These are phyloP conservation scores for Pseudomugil tenellus DNA, from an alignment of 2,797 vertebrate species.

Conservation along the genomic window DNA sequence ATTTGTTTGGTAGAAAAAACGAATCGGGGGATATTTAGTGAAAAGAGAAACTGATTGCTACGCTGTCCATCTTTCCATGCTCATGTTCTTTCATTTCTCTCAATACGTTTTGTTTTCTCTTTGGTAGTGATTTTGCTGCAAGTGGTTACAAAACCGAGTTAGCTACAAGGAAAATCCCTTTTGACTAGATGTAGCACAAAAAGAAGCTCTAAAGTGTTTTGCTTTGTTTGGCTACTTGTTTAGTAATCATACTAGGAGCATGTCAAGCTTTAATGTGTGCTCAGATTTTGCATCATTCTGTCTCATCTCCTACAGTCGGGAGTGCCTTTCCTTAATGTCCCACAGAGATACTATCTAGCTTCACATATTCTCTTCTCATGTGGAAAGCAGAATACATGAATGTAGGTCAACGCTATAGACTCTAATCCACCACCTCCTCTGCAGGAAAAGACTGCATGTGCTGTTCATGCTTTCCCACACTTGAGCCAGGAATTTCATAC, in stretches of 20 bases:
- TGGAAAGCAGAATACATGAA: conserved; percentile 75
- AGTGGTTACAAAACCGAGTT: background rate
- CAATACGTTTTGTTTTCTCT: background rate
- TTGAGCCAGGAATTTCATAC: conserved; percentile 62
- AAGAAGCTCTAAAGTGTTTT: background rate
- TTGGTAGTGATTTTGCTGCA: background rate
- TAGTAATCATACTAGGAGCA: background rate
- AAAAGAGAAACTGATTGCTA: background rate
- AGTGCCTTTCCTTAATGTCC: conserved; percentile 46
- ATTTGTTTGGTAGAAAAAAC: conserved; percentile 1
- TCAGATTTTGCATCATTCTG: conserved; percentile 6
- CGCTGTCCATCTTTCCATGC: background rate
- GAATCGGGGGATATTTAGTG: background rate
- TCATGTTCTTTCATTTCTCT: background rate
- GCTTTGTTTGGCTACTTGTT: background rate
- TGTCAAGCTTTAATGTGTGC: conserved; percentile 7
- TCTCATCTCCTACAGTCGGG: conserved; percentile 4
- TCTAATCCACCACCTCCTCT: conserved; percentile 47
- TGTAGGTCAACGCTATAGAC: conserved; percentile 77
- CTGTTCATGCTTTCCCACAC: conserved; percentile 69
- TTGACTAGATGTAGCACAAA: conserved; percentile 1
- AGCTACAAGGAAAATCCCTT: background rate
- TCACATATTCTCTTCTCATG: conserved; percentile 73
- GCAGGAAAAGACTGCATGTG: conserved; percentile 48
- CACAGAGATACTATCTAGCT: conserved; percentile 54